A percentile compares a stretch with the other conserved stretches of the same genome.
phyloP scores from a whole-genome alignment of 2,888 invertebrate genomes.

The Drosophila mulleri region DNA sequence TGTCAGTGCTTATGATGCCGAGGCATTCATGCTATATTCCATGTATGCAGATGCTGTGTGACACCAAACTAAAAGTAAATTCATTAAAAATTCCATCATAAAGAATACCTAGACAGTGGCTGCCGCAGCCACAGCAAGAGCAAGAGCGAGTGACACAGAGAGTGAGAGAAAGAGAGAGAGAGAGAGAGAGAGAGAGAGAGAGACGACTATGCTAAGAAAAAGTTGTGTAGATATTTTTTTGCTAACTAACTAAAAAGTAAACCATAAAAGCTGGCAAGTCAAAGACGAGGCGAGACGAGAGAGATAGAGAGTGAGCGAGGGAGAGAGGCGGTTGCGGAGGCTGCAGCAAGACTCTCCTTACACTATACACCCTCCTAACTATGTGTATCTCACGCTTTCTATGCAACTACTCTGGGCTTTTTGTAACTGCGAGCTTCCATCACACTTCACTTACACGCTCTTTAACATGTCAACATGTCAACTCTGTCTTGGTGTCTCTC shows the following conservation, averaged over 20 bases:
- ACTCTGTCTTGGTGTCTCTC: not conserved
- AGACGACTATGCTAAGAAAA: conserved; percentile 20
- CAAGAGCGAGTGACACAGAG: not conserved
- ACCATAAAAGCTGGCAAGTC: conserved; percentile 60
- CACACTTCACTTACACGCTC: conserved; percentile 80
- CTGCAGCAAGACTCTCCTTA: not conserved
- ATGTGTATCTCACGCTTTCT: conserved; percentile 38
- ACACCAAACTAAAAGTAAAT: conserved; percentile 79
- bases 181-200: not conserved
- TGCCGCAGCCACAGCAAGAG: conserved; percentile 28
- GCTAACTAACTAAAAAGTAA: conserved; percentile 76
- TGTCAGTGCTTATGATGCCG: conserved; percentile 52
- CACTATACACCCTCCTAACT: conserved; percentile 25
- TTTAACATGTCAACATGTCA: conserved; percentile 78
- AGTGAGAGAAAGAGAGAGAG: conserved; percentile 1
- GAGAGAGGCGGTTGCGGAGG: not conserved
- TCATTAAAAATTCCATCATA: conserved; percentile 79
- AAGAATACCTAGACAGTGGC: conserved; percentile 62
- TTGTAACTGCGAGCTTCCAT: conserved; percentile 62
- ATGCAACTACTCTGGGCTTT: conserved; percentile 31
- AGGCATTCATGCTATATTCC: conserved; percentile 31
- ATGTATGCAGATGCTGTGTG: conserved; percentile 62
- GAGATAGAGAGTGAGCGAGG: not conserved
- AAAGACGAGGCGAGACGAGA: conserved; percentile 28
- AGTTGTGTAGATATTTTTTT: conserved; percentile 57